Conservation (phyloP, 1,140 invertebrate genomes). For the Drosophila sucinea region DNA sequence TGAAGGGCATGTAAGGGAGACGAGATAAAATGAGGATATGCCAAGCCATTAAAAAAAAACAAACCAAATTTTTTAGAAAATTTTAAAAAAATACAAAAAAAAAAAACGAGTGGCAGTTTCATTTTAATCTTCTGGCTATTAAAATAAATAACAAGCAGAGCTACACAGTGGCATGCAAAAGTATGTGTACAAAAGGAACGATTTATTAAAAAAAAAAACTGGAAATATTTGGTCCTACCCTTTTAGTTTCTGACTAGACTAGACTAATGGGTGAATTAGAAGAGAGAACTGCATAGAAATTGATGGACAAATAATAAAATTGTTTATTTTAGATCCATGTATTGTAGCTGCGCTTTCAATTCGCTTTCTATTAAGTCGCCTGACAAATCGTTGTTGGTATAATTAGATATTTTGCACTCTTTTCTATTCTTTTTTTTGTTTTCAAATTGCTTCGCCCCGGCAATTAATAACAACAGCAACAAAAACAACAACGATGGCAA, state of each 20-base stretch:
- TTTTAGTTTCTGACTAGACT: too few relatives aligned
- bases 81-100: background rate
- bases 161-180: too few relatives aligned
- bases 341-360: background rate
- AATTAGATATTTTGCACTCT: conserved; percentile 8
- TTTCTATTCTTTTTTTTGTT: background rate
- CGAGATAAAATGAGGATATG: background rate
- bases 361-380: too few relatives aligned
- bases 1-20: background rate
- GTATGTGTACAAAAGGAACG: too few relatives aligned
- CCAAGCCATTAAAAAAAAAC: background rate
- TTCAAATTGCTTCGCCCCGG: conserved; percentile 8
- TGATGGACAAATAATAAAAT: too few relatives aligned
- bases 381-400: background rate
- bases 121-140: too few relatives aligned
- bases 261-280: too few relatives aligned
- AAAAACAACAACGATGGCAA: conserved; percentile 51
- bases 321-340: too few relatives aligned
- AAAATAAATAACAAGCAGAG: too few relatives aligned
- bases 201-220: too few relatives aligned
- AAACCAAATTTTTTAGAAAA: background rate
- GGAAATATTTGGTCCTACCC: too few relatives aligned
- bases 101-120: background rate
- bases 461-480: conserved; percentile 33
- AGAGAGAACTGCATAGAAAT: too few relatives aligned